Evolutionary conservation across 2,888 invertebrate genomes (phyloP), one percentile per base, ranked within the genome.

Genomic region (Scelioninae gen. 1): DNA sequence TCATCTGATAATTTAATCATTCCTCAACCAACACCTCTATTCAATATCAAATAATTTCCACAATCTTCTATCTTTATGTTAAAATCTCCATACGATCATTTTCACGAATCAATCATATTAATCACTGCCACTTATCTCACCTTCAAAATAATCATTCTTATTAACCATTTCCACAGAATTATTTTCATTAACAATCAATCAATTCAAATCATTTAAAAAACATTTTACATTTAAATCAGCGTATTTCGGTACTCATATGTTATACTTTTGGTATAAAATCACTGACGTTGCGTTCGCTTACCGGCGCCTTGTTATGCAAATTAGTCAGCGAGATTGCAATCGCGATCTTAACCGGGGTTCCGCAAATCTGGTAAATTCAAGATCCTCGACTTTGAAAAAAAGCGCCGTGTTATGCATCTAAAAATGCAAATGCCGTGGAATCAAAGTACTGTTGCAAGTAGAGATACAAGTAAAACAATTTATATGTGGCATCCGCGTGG

Each of bases 351-450:
- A 74, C 78, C 83, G 72, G 74, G 85, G 87, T 88, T 88, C 83
- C 43, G 86, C 82, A 72, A 85, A 87, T 86, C 89, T 89, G 85
- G 88, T 87, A 85, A 86, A 87, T 88, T 85, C 88, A 88, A 88
- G 86, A 86, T 82, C 84, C 82, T 76, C 79, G 82, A 74, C 83
- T 72, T 65, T 45, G 76, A 49, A 72, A 84, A 87, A 88, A 87
- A 87, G 71, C 86, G 84, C 81, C 82, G 77, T 82, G 74, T 84
- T 85, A 85, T 83, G 75, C 72, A 77, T 66, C 72, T 82, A 81
- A 82, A 84, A 85, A 86, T 85, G 80, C 69, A 75, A 75, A 85
- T 76, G 47, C 60, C 78, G 8, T 11, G 11, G 69, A 82, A 75
- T 47, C 72, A 49, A 76, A 82, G 77, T 68, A 81, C 69, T 60